Evolutionary conservation across 2,888 invertebrate species (phyloP).

Genomic region (Melinaea menophilus): DNA sequence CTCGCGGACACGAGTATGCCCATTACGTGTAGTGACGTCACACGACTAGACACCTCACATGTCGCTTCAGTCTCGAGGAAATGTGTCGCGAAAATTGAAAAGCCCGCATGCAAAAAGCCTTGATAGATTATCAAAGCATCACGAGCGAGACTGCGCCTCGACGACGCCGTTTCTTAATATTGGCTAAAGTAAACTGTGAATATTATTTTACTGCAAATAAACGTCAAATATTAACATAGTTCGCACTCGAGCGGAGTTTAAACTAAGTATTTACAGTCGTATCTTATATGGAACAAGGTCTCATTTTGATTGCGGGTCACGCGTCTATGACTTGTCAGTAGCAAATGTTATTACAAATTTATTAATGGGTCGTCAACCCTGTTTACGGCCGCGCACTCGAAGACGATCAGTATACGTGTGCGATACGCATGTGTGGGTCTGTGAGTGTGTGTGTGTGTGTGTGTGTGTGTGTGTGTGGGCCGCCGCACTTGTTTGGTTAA

Average conservation of each 20-base stretch:
- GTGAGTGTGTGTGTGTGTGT: constrained; percentile 7
- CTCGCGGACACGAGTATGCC: too few relatives aligned
- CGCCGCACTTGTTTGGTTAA: constrained; percentile 31
- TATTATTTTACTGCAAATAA: constrained; percentile 1
- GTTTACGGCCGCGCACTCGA: constrained; percentile 5
- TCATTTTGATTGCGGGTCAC: background rate
- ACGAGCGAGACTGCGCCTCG: background rate
- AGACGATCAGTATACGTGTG: too few relatives aligned
- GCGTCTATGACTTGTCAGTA: background rate
- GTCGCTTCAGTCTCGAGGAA: too few relatives aligned
- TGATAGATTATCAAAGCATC: background rate
- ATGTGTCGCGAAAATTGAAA: too few relatives aligned
- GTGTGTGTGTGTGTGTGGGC: constrained; percentile 17
- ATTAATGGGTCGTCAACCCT: constrained; percentile 23
- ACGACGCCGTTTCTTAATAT: background rate
- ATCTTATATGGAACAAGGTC: background rate
- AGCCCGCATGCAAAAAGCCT: background rate
- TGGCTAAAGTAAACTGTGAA: background rate
- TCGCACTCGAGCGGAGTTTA: background rate
- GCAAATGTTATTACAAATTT: constrained; percentile 6
- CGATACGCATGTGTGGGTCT: background rate
- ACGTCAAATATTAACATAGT: background rate
- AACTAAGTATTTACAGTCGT: background rate
- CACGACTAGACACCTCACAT: too few relatives aligned
- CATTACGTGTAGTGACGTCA: too few relatives aligned